Percentiles rank a stretch among this genome's conserved stretches.
Evolutionary conservation across 2,888 invertebrate species (phyloP).

Genomic region (Orthosia gracilis): DNA sequence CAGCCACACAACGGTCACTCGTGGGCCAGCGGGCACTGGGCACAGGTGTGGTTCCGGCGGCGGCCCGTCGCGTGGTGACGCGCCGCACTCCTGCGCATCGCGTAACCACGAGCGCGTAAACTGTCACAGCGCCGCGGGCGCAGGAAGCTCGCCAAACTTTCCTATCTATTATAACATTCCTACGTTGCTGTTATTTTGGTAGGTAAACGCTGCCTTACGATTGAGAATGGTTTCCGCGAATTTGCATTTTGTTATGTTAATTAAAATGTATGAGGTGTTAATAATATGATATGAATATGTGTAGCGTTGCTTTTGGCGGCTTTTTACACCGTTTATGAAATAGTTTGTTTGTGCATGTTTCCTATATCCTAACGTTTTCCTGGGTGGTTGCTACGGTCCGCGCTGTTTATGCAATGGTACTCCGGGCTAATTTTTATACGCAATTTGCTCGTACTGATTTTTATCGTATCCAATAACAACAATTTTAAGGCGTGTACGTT

Average conservation of each 20-base stretch:
- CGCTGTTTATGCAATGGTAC: not conserved
- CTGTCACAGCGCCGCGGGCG: conserved; percentile 52
- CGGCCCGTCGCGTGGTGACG: conserved; percentile 13
- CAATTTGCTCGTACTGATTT: not conserved
- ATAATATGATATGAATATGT: conserved; percentile 25
- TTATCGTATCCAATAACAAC: not conserved
- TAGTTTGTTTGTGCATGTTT: conserved; percentile 22
- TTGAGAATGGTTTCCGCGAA: conserved; percentile 3
- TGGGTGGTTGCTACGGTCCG: not conserved
- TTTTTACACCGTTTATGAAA: conserved; percentile 27
- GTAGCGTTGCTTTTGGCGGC: conserved; percentile 16
- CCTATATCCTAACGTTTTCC: conserved; percentile 9
- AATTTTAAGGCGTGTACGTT: not conserved
- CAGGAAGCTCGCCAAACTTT: conserved; percentile 43
- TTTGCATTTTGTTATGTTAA: conserved; percentile 20
- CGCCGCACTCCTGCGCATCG: conserved; percentile 54
- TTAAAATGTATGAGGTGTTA: conserved; percentile 51
- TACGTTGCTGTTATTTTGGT: conserved; percentile 8
- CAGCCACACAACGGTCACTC: not conserved
- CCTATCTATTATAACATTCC: conserved; percentile 43
- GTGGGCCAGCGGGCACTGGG: not conserved
- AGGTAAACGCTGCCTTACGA: conserved; percentile 43
- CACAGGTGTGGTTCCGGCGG: conserved; percentile 18
- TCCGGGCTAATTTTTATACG: not conserved
- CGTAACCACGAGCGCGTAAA: conserved; percentile 60